These are phyloP conservation scores for Drosophila fuyamai DNA, from an alignment of 1,140 invertebrate genomes.

Conservation along the genomic window DNA sequence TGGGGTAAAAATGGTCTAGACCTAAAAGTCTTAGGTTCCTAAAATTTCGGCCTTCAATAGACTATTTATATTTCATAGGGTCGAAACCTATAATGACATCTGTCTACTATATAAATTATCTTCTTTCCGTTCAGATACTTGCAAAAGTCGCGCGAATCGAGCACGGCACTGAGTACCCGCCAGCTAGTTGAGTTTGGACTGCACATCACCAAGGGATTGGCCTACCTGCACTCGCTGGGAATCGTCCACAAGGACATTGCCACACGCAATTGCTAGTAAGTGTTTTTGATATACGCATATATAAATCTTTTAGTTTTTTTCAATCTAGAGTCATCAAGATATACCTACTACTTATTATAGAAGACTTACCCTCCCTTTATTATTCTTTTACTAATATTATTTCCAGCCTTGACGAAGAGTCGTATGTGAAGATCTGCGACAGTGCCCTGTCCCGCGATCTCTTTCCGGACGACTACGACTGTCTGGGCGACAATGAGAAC, in stretches of 20 bases:
- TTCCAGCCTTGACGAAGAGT: slow-evolving; percentile 91
- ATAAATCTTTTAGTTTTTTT: background rate
- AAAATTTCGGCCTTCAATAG: no score
- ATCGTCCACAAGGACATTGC: slow-evolving; percentile 96
- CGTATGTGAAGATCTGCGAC: slow-evolving; percentile 95
- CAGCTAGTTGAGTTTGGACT: slow-evolving; percentile 96
- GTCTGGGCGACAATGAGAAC: slow-evolving; percentile 97
- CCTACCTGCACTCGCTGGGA: slow-evolving; percentile 95
- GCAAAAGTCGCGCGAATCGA: slow-evolving; percentile 87
- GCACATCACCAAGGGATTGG: slow-evolving; percentile 93
- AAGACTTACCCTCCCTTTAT: background rate
- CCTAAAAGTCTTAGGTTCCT: no score
- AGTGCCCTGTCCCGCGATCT: slow-evolving; percentile 95
- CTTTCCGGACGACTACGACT: slow-evolving; percentile 98
- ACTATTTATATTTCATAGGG: no score
- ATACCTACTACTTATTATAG: no score
- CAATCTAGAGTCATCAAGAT: no score
- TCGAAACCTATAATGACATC: no score
- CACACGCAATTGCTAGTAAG: slow-evolving; percentile 95
- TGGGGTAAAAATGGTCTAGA: no score
- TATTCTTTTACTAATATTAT: background rate
- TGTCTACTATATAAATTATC: no score
- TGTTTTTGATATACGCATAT: slow-evolving; percentile 57
- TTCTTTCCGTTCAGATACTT: slow-evolving; percentile 86
- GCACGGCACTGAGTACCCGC: slow-evolving; percentile 88